Base-by-base conservation (phyloP, 2,797 vertebrate genomes). In the Helostoma temminkii region DNA sequence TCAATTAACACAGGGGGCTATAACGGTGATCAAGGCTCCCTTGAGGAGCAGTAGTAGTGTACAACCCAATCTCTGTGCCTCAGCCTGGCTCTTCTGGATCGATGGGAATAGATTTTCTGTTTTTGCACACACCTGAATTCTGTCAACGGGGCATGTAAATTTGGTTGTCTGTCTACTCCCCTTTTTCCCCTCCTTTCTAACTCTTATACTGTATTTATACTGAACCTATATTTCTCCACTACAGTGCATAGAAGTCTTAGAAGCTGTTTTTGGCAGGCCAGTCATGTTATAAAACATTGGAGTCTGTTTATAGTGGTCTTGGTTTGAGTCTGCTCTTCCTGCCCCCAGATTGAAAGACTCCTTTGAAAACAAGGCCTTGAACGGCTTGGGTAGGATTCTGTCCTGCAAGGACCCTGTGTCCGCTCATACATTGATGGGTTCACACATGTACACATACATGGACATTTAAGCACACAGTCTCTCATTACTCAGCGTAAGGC, bases 1-100 rank as follows among this genome's bases (percentile, higher is more conserved):
- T 91, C 94, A 93, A 95, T 94, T 94, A 94, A 94, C 89, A 92
- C 80, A 64, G 81, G 71, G 86, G 88, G 82, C 89, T 86, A 87
- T 90, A 90, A 91, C 82, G 73, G 71, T 91, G 91, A 94, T 94
- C 91, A 92, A 91, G 90, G 88, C 79, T 90, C 86, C 84, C 91
- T 85, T 22, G 90, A 89, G 81, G 87, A 80, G 75, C 67, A 46
- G 69, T 34, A 80, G 64, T 25, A 36, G 73, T 42, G 79, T 72
- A 81, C 80, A 87, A 82, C 75, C 87, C 91, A 85, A 88, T 89
- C 84, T 84, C 76, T 78, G 78, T 66, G 71, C 86, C 83, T 89
- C 80, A 80, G 82, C 73, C 78, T 67, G 32, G 74, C 80, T 86
- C 78, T 76, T 84, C 81, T 47, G n/a, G 78, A 93, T 93, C 91